These are phyloP conservation scores for Tinea pellionella DNA, from an alignment of 2,888 invertebrate genomes.

Conservation along the genomic window DNA sequence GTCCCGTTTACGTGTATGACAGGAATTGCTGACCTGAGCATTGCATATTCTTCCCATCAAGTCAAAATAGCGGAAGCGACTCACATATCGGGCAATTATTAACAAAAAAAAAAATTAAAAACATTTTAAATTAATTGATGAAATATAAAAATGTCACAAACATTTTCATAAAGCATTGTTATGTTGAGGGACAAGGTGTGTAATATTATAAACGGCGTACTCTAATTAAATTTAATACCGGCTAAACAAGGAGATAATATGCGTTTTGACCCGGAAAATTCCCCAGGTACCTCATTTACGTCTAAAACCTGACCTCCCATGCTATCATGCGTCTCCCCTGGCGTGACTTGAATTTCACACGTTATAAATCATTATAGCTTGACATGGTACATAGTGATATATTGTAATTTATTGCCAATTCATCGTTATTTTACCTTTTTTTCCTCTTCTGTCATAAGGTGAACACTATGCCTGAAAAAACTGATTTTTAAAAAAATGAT, in stretches of 20 bases:
- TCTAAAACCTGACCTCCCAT: conserved; percentile 10
- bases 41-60: too few species aligned
- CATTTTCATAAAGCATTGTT: not conserved
- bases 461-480: not conserved
- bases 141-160: too few species aligned
- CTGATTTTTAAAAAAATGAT: too few species aligned
- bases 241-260: not conserved
- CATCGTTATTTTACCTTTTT: conserved; percentile 20
- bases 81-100: too few species aligned
- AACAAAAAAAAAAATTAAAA: too few species aligned
- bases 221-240: conserved; percentile 2
- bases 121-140: too few species aligned
- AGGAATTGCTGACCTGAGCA: too few species aligned
- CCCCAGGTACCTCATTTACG: conserved; percentile 27
- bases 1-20: too few species aligned
- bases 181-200: not conserved
- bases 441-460: not conserved
- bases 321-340: not conserved
- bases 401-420: conserved; percentile 26
- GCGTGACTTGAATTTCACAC: conserved; percentile 31
- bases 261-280: conserved; percentile 23
- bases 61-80: too few species aligned
- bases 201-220: not conserved
- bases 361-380: conserved; percentile 34
- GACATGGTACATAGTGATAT: conserved; percentile 26